Conservation (phyloP, 2,797 vertebrate species). For the Cyclopterus lumpus region DNA sequence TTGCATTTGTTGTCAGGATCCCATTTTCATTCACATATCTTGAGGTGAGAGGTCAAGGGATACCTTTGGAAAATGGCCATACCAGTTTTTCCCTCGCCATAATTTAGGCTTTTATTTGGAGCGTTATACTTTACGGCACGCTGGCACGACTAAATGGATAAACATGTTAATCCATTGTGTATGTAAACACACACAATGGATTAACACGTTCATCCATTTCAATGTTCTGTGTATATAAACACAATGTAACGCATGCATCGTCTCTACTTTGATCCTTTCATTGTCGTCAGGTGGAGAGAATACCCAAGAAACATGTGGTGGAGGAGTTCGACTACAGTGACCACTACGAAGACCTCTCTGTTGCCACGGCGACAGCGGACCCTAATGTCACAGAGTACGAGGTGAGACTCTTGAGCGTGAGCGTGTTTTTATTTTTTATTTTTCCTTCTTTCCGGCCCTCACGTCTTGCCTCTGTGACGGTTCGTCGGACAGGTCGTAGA, state of each 20-base stretch:
- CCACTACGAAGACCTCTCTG: constrained; percentile 65
- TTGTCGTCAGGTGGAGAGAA: constrained; percentile 68
- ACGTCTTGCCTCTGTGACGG: background rate
- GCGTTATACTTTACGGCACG: too few species aligned
- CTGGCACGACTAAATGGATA: too few species aligned
- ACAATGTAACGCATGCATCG: background rate
- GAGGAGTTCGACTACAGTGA: constrained; percentile 79
- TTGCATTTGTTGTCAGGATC: too few species aligned
- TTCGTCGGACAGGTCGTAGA: constrained; percentile 71
- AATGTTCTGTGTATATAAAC: background rate
- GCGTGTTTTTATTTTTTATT: background rate
- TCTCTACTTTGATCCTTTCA: constrained; percentile 1
- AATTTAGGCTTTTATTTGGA: too few species aligned
- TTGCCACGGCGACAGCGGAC: constrained; percentile 70
- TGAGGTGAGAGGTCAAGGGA: background rate
- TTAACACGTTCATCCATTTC: background rate
- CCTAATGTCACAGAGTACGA: constrained; percentile 80
- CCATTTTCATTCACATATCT: background rate
- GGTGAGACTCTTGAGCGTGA: constrained; percentile 68
- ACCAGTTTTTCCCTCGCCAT: too few species aligned
- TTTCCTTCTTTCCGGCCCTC: background rate
- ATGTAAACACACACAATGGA: too few species aligned
- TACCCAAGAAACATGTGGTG: constrained; percentile 63
- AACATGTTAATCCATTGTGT: too few species aligned
- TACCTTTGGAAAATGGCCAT: too few species aligned